Percentiles rank a stretch among this genome's conserved stretches.
These are phyloP conservation scores for Sitodiplosis mosellana DNA, from an alignment of 1,140 invertebrate species.

Conservation along the genomic window DNA sequence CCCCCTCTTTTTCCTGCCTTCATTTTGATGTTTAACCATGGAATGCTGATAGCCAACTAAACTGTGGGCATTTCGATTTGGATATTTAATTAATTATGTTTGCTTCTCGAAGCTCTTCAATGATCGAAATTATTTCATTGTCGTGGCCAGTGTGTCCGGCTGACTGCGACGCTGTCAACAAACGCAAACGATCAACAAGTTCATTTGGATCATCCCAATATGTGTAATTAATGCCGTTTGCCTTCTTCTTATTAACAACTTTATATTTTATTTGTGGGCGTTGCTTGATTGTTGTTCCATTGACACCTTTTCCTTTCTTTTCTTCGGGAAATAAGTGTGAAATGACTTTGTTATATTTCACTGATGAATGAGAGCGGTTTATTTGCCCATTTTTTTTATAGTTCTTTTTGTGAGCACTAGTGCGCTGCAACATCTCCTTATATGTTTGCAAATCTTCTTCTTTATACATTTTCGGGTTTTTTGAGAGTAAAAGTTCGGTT, in stretches of 20 bases:
- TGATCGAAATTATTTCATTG: constrained; percentile 21
- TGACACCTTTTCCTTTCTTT: no score
- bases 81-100: constrained; percentile 5
- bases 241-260: no score
- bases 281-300: no score
- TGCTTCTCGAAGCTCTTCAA: constrained; percentile 5
- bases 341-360: no score
- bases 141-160: constrained; percentile 17
- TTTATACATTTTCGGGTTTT: constrained; percentile 7
- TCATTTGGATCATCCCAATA: constrained; percentile 25
- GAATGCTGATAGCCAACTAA: no score
- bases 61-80: no score
- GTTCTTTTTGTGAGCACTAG: constrained; percentile 10
- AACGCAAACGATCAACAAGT: constrained; percentile 16
- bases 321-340: no score
- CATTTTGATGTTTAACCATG: no score
- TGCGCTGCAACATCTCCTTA: constrained; percentile 10
- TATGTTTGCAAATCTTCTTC: constrained; percentile 10
- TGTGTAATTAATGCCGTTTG: constrained; percentile 12
- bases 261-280: no score
- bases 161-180: constrained; percentile 16
- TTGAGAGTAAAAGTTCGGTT: constrained; percentile 11
- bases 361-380: no score
- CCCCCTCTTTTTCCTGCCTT: no score
- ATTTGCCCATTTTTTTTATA: no score